These are phyloP conservation scores for Neelides folsomi DNA, from an alignment of 2,888 invertebrate genomes.

Conservation along the genomic window DNA sequence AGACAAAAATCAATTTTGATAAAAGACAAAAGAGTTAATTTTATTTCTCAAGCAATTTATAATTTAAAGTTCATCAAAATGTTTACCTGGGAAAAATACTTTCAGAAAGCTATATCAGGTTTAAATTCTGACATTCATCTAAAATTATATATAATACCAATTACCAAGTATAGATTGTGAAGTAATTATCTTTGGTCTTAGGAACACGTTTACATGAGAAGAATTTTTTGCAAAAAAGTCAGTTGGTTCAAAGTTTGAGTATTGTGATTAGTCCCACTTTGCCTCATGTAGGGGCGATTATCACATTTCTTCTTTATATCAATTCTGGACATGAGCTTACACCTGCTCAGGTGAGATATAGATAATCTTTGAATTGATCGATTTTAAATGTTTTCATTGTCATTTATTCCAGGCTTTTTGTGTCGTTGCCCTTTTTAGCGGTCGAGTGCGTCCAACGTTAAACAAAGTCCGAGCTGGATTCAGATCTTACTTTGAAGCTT, in stretches of 20 bases:
- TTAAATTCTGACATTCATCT: slow-evolving; percentile 6
- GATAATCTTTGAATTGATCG: background rate
- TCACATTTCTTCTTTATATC: slow-evolving; percentile 47
- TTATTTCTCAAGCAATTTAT: slow-evolving; percentile 47
- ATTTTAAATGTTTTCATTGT: background rate
- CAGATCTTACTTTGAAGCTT: slow-evolving; percentile 35
- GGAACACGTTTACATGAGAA: slow-evolving; percentile 45
- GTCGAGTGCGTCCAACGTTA: slow-evolving; percentile 27
- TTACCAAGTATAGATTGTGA: background rate
- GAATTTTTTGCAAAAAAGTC: slow-evolving; percentile 43
- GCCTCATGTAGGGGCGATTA: slow-evolving; percentile 48
- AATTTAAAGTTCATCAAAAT: slow-evolving; percentile 51
- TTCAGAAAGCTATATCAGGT: slow-evolving; percentile 42
- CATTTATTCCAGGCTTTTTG: slow-evolving; percentile 26
- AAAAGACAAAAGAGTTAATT: slow-evolving; percentile 40
- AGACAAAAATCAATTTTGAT: slow-evolving; percentile 35
- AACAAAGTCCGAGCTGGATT: slow-evolving; percentile 19
- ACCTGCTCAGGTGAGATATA: slow-evolving; percentile 45
- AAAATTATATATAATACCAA: background rate
- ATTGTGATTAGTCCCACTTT: slow-evolving; percentile 47
- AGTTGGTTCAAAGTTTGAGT: slow-evolving; percentile 47
- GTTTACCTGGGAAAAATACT: slow-evolving; percentile 51
- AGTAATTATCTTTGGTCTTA: slow-evolving; percentile 32
- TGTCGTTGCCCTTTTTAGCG: slow-evolving; percentile 20
- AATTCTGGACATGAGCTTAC: slow-evolving; percentile 45